Conservation (phyloP, 2,113 vertebrate genomes). For the Eulemur macaco region DNA sequence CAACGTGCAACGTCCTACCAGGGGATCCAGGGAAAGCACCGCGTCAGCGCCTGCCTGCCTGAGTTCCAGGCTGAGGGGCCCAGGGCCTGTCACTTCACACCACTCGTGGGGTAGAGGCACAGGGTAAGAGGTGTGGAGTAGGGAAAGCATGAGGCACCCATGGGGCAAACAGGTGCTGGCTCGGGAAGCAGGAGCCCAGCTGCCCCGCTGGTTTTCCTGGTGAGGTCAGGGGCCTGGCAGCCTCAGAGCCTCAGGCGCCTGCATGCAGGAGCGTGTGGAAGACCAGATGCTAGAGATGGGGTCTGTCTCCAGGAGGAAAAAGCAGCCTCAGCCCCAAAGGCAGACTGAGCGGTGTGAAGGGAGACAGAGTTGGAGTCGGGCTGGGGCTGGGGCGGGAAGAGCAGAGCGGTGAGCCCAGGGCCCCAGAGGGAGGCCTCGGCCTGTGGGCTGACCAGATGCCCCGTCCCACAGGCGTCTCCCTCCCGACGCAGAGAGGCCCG, state of each 20-base stretch:
- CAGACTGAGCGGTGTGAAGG: not conserved
- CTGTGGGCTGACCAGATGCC: too few relatives aligned
- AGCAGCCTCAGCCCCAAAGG: not conserved
- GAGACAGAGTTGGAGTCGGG: not conserved
- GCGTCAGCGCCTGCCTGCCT: not conserved
- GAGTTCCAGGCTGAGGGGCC: too few relatives aligned
- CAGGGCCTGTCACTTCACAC: not conserved
- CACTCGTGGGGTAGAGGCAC: not conserved
- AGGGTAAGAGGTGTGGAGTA: not conserved
- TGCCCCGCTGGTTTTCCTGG: not conserved
- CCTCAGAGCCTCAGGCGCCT: not conserved
- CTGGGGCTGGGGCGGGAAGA: not conserved
- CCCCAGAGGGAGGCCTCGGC: not conserved
- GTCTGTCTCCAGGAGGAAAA: not conserved
- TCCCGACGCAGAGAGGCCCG: not conserved
- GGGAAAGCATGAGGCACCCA: not conserved
- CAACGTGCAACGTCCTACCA: not conserved
- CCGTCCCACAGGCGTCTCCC: not conserved
- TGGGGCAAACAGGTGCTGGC: not conserved
- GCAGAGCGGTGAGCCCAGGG: not conserved
- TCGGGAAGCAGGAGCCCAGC: not conserved
- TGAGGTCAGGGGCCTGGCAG: not conserved
- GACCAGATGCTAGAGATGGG: not conserved
- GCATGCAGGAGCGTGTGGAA: too few relatives aligned
- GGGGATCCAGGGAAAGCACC: accelerated